Evolutionary conservation across 2,113 vertebrate genomes (phyloP).

Genomic region (Podocnemis expansa): DNA sequence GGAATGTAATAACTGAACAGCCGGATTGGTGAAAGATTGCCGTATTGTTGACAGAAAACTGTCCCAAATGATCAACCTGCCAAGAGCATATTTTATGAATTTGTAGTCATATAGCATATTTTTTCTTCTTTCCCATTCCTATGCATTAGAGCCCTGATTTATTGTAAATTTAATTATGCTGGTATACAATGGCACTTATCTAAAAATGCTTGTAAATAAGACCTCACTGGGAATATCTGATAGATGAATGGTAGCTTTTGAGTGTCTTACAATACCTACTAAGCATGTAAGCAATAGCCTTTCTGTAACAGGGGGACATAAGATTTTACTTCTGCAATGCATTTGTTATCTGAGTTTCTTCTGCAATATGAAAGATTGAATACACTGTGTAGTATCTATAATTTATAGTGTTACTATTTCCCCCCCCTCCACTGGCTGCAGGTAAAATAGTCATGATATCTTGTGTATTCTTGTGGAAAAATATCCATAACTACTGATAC

Average conservation of each 20-base stretch:
- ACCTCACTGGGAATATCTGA: neutral
- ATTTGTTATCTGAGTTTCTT: conserved; percentile 36
- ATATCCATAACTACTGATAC: neutral
- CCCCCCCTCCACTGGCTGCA: neutral
- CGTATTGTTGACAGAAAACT: neutral
- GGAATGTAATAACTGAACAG: conserved; percentile 3
- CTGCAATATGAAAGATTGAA: conserved; percentile 7
- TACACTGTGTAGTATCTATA: conserved; percentile 11
- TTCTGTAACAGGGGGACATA: neutral
- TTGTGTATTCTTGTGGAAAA: neutral
- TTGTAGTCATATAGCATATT: conserved; percentile 25
- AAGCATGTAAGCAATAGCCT: neutral
- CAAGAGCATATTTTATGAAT: conserved; percentile 26
- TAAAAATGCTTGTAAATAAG: neutral
- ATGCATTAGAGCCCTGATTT: conserved; percentile 18
- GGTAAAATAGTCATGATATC: neutral
- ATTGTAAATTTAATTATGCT: conserved; percentile 32
- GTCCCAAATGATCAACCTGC: conserved; percentile 32
- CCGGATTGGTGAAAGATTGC: neutral
- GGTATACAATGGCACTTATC: conserved; percentile 34
- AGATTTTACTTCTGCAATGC: conserved; percentile 2
- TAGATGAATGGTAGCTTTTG: neutral
- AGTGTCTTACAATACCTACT: neutral
- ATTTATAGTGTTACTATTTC: conserved; percentile 14
- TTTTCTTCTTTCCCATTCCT: conserved; percentile 29